These are phyloP conservation scores for Venustoraphidia nigricollis DNA, from an alignment of 2,888 invertebrate species.

Conservation along the genomic window DNA sequence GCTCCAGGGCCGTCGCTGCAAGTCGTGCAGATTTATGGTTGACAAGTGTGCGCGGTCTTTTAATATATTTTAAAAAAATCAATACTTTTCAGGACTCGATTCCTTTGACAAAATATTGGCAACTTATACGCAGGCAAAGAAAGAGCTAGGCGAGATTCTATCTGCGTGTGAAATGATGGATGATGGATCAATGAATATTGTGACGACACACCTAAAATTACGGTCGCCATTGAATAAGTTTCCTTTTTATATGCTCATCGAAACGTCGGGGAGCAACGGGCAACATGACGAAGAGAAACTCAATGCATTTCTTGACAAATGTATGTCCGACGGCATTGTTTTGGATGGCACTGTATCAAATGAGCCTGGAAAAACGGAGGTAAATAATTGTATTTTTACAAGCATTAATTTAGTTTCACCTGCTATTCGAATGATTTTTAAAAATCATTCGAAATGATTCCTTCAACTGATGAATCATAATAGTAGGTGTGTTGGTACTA, in stretches of 20 bases:
- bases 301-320: slow-evolving; percentile 53
- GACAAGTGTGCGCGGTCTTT: too few species aligned
- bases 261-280: slow-evolving; percentile 75
- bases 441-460: too few species aligned
- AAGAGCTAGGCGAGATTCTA: slow-evolving; percentile 70
- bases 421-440: too few species aligned
- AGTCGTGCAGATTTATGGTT: too few species aligned
- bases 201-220: slow-evolving; percentile 42
- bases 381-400: slow-evolving; percentile 20
- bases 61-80: too few species aligned
- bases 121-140: slow-evolving; percentile 59
- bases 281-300: slow-evolving; percentile 82
- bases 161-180: slow-evolving; percentile 96
- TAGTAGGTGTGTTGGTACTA: too few species aligned
- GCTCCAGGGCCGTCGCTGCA: too few species aligned
- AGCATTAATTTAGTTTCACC: too few species aligned
- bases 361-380: slow-evolving; percentile 70
- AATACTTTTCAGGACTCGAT: slow-evolving; percentile 40
- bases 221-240: slow-evolving; percentile 43
- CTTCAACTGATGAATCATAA: too few species aligned
- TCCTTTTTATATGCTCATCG: slow-evolving; percentile 75
- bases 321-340: slow-evolving; percentile 56
- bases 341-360: slow-evolving; percentile 72
- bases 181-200: slow-evolving; percentile 48
- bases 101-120: slow-evolving; percentile 65